Base-by-base conservation (phyloP, 2,797 vertebrate genomes). In the Podargus strigoides region DNA sequence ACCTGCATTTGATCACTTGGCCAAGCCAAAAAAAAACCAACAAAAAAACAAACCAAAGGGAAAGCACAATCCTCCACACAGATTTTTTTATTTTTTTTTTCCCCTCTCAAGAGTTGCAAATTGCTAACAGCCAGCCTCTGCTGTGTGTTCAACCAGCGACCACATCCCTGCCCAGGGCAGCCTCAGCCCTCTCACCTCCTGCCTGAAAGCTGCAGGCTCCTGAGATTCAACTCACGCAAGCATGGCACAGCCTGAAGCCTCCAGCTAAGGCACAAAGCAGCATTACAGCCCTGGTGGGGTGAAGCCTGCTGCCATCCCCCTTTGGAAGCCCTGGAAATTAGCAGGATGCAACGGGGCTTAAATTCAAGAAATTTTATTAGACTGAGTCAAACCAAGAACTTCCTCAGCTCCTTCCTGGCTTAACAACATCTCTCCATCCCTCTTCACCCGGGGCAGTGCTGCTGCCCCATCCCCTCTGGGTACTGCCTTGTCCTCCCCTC, bases 261-360 rank as follows among this genome's bases (percentile, higher is more conserved):
- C 47, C 6, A 3, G 75, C 79, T 55, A 28, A 85, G 72, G 42
- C 79, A 37, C 1, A 2, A 55, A 72, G 72, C 87, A 79, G 86
- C 56, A 10, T 3, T 15, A n/a, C 32, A 50, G 85, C 68, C 52
- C 16, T 0, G 0, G 34, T 0, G 1, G 53, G 69, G 39, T 14
- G 7, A 55, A 73, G 32, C 22, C 68, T 18, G 55, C 16, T 28
- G n/a, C 53, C 84, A 59, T 11, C n/a, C 13, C 42, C 22, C 36
- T 84, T 22, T 1, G 2, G 70, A 69, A 89, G 32, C 67, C 53
- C 68, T 91, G 85, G 50, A 50, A 80, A 68, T 19, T 4, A 60
- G 41, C 56, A 74, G 72, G 58, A 50, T 34, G 74, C 74, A 75
- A 36, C 41, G 27, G 24, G 58, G 34, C 24, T 95, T 39, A 34